Base-by-base conservation (phyloP, 2,113 vertebrate species). In the Otolemur garnettii region DNA sequence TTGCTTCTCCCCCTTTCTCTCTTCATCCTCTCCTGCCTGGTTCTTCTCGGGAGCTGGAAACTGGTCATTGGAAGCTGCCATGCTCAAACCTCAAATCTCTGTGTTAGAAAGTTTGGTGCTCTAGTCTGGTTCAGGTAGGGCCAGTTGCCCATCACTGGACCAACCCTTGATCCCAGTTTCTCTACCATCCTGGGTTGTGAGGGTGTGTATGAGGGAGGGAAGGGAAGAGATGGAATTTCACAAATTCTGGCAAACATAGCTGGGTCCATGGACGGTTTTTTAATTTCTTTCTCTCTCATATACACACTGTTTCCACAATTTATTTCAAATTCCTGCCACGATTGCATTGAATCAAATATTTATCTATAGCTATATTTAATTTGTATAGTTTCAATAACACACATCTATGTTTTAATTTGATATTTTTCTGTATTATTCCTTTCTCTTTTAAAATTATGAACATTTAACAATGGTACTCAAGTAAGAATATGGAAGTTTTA, bases 291-390 rank as follows among this genome's bases (percentile, higher is more conserved):
- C 60, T 19, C 59, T 84, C 15, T 53, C 17, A 35, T 35, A 26
- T 13, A 45, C 45, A 21, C 24, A 55, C 15, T 35, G 19, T 84
- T 88, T 78, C 50, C 60, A 88, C 10, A 30, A 26, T 80, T 79
- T 74, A 35, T 24, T 75, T 94, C 69, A 85, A 85, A 64, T 92
- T 90, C 75, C 38, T 92, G 28, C n/a, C 74, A 42, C 30, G 38
- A 45, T 45, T 86, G 28, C 11, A 21, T 85, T 24, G 30, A 77
- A 35, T 87, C 84, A 77, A 90, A 71, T 69, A 71, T 81, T 85
- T 90, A 81, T 45, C 77, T 14, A 81, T 14, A 82, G 45, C 66
- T 71, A 35, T 60, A 55, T 62, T 81, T 86, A 75, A 38, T 80
- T 88, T 79, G 62, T 19, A n/a, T 14, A n/a, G 50, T 64, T 92